Percentiles rank a stretch among this genome's conserved stretches.
These are phyloP conservation scores for Allygus modestus DNA, from an alignment of 2,888 invertebrate genomes.

Conservation along the genomic window DNA sequence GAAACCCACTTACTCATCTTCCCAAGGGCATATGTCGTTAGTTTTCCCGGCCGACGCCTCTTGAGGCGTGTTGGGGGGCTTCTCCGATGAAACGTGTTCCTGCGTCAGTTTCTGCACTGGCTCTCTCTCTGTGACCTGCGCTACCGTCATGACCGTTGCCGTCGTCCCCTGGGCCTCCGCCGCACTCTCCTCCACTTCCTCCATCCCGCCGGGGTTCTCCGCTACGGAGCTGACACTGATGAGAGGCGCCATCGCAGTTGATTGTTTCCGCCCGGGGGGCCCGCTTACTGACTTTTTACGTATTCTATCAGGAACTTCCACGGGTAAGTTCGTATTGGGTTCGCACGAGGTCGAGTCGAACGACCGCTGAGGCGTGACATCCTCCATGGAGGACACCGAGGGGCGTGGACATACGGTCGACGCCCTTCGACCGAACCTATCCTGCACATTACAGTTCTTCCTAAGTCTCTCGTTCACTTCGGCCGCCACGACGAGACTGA, in stretches of 20 bases:
- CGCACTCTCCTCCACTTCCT: slow-evolving; percentile 64
- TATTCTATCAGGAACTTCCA: slow-evolving; percentile 61
- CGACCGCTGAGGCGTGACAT: slow-evolving; percentile 71
- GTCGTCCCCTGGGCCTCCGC: background rate
- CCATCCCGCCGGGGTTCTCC: slow-evolving; percentile 75
- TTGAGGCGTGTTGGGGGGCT: slow-evolving; percentile 77
- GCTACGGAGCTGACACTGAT: slow-evolving; percentile 86
- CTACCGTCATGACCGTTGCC: background rate
- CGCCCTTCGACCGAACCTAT: slow-evolving; percentile 73
- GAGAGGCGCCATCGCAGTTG: slow-evolving; percentile 77
- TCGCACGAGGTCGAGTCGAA: slow-evolving; percentile 72
- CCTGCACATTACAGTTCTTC: slow-evolving; percentile 65
- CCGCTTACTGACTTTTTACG: slow-evolving; percentile 67
- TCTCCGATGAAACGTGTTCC: slow-evolving; percentile 77
- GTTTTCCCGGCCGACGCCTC: slow-evolving; percentile 64
- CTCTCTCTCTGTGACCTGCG: background rate
- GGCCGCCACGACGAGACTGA: slow-evolving; percentile 79
- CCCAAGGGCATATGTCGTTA: slow-evolving; percentile 93
- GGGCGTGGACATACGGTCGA: slow-evolving; percentile 74
- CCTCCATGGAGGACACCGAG: slow-evolving; percentile 76
- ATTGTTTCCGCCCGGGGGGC: slow-evolving; percentile 73
- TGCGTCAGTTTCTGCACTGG: slow-evolving; percentile 71
- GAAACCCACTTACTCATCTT: slow-evolving; percentile 90
- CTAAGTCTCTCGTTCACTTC: slow-evolving; percentile 70
- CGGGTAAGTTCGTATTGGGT: slow-evolving; percentile 71